Percentiles rank a stretch among this genome's conserved stretches.
phyloP scores from a whole-genome alignment of 2,113 vertebrate genomes.

The Chloebia gouldiae region DNA sequence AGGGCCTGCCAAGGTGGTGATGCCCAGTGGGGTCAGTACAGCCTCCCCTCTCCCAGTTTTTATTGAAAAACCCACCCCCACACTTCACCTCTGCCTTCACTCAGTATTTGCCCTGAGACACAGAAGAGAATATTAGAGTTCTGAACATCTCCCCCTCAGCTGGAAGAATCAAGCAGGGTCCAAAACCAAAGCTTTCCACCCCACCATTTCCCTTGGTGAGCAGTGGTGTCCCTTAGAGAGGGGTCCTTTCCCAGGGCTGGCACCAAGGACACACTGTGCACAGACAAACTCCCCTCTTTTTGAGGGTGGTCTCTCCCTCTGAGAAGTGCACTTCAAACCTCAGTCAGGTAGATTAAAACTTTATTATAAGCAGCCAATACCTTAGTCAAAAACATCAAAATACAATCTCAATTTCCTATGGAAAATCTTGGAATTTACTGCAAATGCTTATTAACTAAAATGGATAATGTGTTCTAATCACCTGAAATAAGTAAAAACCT shows the following conservation, averaged over 20 bases:
- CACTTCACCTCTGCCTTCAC: neutral
- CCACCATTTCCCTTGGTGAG: fast-evolving
- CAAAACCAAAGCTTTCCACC: neutral
- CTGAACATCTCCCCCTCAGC: neutral
- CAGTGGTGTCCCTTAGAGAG: neutral
- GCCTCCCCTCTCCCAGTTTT: neutral
- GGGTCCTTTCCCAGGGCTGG: neutral
- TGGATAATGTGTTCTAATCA: neutral
- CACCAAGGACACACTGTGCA: neutral
- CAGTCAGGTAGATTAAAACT: neutral
- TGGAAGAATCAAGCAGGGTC: neutral
- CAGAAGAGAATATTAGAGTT: neutral
- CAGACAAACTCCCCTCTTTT: neutral
- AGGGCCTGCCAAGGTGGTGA: neutral
- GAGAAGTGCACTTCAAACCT: neutral
- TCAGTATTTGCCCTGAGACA: neutral
- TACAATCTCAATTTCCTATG: neutral
- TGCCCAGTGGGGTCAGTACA: neutral
- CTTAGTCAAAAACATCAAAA: neutral
- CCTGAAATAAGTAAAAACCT: neutral
- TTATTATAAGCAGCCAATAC: neutral
- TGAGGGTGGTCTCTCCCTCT: neutral
- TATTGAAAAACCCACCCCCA: neutral
- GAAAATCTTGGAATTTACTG: neutral
- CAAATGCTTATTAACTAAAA: neutral